Base-by-base conservation (phyloP, 2,888 invertebrate genomes). In the Heliconius charithonia region DNA sequence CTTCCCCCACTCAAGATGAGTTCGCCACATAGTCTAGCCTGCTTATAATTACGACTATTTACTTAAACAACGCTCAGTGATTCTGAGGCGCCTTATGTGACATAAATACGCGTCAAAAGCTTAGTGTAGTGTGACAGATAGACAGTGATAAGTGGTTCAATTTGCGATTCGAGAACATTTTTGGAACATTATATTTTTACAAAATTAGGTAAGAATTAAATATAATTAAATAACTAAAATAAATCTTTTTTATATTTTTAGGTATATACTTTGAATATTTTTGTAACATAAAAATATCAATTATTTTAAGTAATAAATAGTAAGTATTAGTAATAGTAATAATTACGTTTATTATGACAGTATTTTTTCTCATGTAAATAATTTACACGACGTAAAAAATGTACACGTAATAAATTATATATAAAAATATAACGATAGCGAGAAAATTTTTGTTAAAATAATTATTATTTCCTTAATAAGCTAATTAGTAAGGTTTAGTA, bases 1-100 rank as follows among this genome's bases (percentile, higher is more conserved):
- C 83, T 84, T 71, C 83, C 85, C 85, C 85, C 85, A 83, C 85
- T 83, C 82, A 74, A 71, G 80, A 83, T 81, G 79, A 76, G 81
- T 77, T 81, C 81, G 84, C 83, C 83, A 79, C 77, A 75, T 81
- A 82, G 83, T 83, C 83, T 84, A 81, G 80, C 72, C 80, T 67
- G 81, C 78, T 79, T 83, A 82, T 84, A 81, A 82, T 83, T 83
- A 83, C 81, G 81, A 81, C 80, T 83, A 83, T 84, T 84, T 83
- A 83, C 83, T 82, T 81, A 83, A 81, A 81, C 76, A 77, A 79
- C 72, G 82, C 81, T 82, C 84, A 83, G 84, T 81, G 82, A 83
- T 83, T 84, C 81, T 79, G 80, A 81, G 80, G 77, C 76, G 80
- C 79, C 76, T 80, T 79, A 81, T 81, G 77, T 78, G 81, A 79